A percentile compares a stretch with the other conserved stretches of the same genome.
These are phyloP conservation scores for Microctenopoma steveboyesi DNA, from an alignment of 2,797 vertebrate species.

Conservation along the genomic window DNA sequence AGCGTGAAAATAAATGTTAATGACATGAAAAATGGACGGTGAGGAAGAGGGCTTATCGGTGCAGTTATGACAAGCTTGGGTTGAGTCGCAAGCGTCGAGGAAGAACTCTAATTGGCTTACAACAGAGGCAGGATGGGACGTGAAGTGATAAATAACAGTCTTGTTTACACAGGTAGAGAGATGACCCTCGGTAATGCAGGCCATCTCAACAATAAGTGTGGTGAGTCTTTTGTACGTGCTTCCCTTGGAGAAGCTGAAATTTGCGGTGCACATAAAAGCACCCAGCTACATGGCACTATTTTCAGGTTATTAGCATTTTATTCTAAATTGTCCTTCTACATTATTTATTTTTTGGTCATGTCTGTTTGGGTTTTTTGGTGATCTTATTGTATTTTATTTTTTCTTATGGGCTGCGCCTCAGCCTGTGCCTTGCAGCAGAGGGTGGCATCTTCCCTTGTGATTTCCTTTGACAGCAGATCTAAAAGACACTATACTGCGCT, in stretches of 20 bases:
- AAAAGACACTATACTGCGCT: conserved; percentile 48
- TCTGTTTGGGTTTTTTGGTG: background rate
- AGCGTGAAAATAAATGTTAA: conserved; percentile 87
- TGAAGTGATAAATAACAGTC: conserved; percentile 69
- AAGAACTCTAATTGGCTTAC: conserved; percentile 71
- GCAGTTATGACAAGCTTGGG: conserved; percentile 53
- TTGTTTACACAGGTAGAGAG: conserved; percentile 72
- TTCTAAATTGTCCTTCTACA: background rate
- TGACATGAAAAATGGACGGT: conserved; percentile 85
- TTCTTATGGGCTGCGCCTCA: conserved; percentile 1
- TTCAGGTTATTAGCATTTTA: background rate
- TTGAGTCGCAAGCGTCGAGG: conserved; percentile 53
- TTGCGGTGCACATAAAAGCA: conserved; percentile 15
- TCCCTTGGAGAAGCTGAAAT: conserved; percentile 20
- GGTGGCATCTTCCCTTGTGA: conserved; percentile 44
- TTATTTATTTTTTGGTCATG: background rate
- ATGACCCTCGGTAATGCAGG: conserved; percentile 61
- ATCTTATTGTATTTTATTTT: no score
- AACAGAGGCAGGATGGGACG: conserved; percentile 50
- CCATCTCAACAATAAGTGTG: conserved; percentile 44
- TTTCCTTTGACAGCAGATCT: conserved; percentile 66
- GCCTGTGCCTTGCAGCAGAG: conserved; percentile 29
- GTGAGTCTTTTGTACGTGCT: conserved; percentile 35
- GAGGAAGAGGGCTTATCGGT: conserved; percentile 75
- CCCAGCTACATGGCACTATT: background rate